Conservation (phyloP, 2,797 vertebrate genomes). For the Anolis apletophallus region DNA sequence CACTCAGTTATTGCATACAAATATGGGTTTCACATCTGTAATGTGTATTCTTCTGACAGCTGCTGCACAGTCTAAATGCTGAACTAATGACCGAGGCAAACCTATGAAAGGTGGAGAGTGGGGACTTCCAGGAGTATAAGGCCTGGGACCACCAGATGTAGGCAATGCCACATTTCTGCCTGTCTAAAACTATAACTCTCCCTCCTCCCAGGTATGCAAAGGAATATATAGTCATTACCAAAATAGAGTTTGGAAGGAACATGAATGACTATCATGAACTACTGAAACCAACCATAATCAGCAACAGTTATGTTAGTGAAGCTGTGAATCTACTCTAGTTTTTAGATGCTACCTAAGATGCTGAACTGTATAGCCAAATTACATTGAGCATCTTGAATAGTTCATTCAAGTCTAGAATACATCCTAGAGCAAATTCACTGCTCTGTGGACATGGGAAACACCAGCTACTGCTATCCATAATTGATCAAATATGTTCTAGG, state of each 20-base stretch:
- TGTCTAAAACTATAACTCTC: not conserved
- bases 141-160: not conserved
- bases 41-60: not conserved
- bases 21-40: not conserved
- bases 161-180: not conserved
- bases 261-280: too few relatives aligned
- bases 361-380: too few relatives aligned
- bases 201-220: not conserved
- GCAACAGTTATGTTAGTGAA: too few relatives aligned
- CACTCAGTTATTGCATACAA: not conserved
- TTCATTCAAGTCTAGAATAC: too few relatives aligned
- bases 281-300: too few relatives aligned
- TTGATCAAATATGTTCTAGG: not conserved
- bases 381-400: too few relatives aligned
- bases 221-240: too few relatives aligned
- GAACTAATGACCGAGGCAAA: constrained; percentile 21
- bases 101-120: not conserved
- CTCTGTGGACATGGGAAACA: not conserved
- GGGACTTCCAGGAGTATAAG: not conserved
- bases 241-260: too few relatives aligned
- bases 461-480: not conserved
- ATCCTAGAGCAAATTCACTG: too few relatives aligned
- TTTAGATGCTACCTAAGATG: too few relatives aligned
- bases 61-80: not conserved
- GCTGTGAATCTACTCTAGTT: too few relatives aligned